phyloP scores from a whole-genome alignment of 2,888 invertebrate genomes.

The Rhamnusium bicolor region DNA sequence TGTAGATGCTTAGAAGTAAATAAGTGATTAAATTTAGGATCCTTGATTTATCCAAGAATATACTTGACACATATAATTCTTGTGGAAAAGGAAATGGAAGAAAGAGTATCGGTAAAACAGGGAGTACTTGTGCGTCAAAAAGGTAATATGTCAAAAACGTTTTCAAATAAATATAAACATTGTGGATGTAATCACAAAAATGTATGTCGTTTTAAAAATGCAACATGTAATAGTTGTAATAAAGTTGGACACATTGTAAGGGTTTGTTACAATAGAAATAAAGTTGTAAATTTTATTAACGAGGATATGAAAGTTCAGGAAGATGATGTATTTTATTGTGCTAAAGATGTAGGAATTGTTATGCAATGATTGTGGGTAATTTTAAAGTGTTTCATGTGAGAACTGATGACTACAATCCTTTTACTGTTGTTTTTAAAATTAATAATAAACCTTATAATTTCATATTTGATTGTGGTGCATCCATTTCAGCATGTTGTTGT shows the following conservation, averaged over 20 bases:
- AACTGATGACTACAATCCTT: neutral
- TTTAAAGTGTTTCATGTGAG: neutral
- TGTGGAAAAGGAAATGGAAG: neutral
- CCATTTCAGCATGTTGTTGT: neutral
- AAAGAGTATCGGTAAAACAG: neutral
- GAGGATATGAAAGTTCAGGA: neutral
- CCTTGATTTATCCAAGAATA: too few relatives aligned
- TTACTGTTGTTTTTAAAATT: neutral
- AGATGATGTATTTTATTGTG: neutral
- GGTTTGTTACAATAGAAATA: neutral
- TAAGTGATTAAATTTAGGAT: too few relatives aligned
- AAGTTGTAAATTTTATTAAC: neutral
- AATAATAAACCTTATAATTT: neutral
- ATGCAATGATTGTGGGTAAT: neutral
- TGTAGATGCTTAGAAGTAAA: too few relatives aligned
- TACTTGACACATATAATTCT: too few relatives aligned
- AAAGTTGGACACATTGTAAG: slow-evolving; percentile 35
- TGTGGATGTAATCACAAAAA: slow-evolving; percentile 20
- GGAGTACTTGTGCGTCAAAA: neutral
- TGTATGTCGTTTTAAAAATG: slow-evolving; percentile 22
- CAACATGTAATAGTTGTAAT: slow-evolving; percentile 30
- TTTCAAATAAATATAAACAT: slow-evolving; percentile 15
- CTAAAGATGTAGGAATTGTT: neutral
- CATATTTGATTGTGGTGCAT: neutral
- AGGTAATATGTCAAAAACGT: neutral